Conservation (phyloP, 2,113 vertebrate species). For the Vidua macroura region DNA sequence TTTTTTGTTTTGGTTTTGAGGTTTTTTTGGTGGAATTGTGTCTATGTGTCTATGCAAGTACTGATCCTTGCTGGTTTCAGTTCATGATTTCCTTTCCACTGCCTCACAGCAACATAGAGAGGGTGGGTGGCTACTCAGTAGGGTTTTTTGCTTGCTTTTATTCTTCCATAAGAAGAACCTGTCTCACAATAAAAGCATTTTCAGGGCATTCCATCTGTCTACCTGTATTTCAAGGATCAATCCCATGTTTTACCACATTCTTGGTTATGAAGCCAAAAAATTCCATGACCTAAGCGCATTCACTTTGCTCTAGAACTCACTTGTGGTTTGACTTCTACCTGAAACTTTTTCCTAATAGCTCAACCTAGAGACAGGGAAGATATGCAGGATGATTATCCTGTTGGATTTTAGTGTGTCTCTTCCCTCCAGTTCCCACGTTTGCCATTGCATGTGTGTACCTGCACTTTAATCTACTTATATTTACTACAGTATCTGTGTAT, state of each 20-base stretch:
- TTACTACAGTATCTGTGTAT: background rate
- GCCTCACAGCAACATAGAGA: background rate
- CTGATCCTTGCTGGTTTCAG: background rate
- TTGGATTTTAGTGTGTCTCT: background rate
- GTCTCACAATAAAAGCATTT: background rate
- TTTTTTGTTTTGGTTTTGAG: background rate
- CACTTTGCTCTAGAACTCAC: background rate
- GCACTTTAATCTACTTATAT: background rate
- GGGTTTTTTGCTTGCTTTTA: background rate
- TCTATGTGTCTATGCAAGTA: background rate
- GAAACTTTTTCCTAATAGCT: background rate
- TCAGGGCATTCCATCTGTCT: background rate
- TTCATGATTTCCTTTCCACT: background rate
- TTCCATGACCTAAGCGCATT: background rate
- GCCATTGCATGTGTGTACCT: background rate
- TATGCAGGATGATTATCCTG: background rate
- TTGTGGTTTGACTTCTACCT: background rate
- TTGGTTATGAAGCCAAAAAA: background rate
- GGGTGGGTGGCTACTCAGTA: background rate
- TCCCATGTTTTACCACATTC: fast-evolving
- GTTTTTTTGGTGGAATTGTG: background rate
- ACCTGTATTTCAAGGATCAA: background rate
- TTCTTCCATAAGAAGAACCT: background rate
- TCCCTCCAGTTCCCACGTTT: background rate
- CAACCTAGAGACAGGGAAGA: background rate